phyloP scores from a whole-genome alignment of 2,888 invertebrate species.

The Notocelia uddmanniana region DNA sequence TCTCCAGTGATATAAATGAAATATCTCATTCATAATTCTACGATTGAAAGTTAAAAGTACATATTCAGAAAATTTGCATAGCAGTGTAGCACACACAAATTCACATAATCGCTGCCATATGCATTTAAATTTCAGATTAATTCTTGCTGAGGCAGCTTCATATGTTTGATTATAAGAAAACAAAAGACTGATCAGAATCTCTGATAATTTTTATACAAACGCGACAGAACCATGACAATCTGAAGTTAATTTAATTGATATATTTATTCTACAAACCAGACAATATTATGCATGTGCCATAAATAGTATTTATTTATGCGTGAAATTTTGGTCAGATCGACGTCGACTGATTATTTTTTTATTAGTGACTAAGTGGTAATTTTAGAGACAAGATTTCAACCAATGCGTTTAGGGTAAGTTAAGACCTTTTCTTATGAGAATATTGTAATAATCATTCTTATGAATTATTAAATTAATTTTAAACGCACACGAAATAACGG shows the following conservation, averaged over 20 bases:
- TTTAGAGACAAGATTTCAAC: constrained; percentile 17
- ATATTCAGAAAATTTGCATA: constrained; percentile 8
- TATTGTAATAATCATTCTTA: neutral
- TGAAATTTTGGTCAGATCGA: constrained; percentile 31
- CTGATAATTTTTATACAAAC: constrained; percentile 48
- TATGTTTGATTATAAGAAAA: constrained; percentile 35
- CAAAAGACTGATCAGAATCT: constrained; percentile 73
- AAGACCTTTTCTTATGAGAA: constrained; percentile 15
- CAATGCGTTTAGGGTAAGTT: constrained; percentile 38
- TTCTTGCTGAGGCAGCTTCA: constrained; percentile 28
- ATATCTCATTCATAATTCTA: constrained; percentile 12
- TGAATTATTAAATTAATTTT: constrained; percentile 1
- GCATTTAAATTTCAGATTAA: neutral
- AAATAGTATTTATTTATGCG: constrained; percentile 20
- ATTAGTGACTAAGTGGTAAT: constrained; percentile 24
- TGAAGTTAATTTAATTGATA: constrained; percentile 60
- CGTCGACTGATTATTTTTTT: constrained; percentile 29
- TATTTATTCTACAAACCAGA: constrained; percentile 2
- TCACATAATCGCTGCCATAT: constrained; percentile 13
- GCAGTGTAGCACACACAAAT: neutral
- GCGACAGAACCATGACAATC: constrained; percentile 63
- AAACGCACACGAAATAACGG: constrained; percentile 38
- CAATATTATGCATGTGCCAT: constrained; percentile 36
- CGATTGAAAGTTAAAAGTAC: constrained; percentile 16
- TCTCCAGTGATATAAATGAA: constrained; percentile 27